phyloP scores from a whole-genome alignment of 2,888 invertebrate species.

The Ophion obscuratus region DNA sequence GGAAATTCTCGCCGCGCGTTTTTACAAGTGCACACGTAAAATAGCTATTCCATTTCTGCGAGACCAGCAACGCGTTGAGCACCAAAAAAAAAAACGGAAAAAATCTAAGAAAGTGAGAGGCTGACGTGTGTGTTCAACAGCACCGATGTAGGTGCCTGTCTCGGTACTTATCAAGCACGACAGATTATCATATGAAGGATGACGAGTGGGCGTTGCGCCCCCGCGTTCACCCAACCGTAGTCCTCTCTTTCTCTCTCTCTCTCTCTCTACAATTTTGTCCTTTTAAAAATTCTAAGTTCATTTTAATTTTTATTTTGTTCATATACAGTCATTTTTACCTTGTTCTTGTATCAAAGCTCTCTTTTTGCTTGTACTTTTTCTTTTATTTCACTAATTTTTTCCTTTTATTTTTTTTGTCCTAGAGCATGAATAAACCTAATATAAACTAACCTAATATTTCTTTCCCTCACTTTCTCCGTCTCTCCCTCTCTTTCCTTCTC shows the following conservation, averaged over 20 bases:
- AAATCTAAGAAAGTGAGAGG: slow-evolving; percentile 55
- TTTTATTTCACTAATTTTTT: too few species aligned
- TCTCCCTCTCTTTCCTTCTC: not conserved
- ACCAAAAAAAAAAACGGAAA: slow-evolving; percentile 22
- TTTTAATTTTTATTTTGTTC: too few species aligned
- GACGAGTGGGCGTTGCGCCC: slow-evolving; percentile 50
- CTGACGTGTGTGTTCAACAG: not conserved
- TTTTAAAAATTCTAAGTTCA: too few species aligned
- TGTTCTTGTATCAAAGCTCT: too few species aligned
- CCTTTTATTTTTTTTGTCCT: too few species aligned
- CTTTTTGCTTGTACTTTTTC: too few species aligned
- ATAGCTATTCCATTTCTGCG: slow-evolving; percentile 35
- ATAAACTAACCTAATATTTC: not conserved
- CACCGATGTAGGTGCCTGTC: not conserved
- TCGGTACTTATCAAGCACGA: not conserved
- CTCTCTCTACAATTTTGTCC: not conserved
- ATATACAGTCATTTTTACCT: too few species aligned
- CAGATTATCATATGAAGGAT: slow-evolving; percentile 55
- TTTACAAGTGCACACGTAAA: slow-evolving; percentile 8
- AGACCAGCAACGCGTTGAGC: slow-evolving; percentile 22
- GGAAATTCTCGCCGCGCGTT: slow-evolving; percentile 12
- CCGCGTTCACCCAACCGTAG: not conserved
- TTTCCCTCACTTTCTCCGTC: not conserved
- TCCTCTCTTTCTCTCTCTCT: not conserved
- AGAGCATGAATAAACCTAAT: too few species aligned